phyloP scores from a whole-genome alignment of 2,888 invertebrate genomes.

The Minunthozetes semirufus region DNA sequence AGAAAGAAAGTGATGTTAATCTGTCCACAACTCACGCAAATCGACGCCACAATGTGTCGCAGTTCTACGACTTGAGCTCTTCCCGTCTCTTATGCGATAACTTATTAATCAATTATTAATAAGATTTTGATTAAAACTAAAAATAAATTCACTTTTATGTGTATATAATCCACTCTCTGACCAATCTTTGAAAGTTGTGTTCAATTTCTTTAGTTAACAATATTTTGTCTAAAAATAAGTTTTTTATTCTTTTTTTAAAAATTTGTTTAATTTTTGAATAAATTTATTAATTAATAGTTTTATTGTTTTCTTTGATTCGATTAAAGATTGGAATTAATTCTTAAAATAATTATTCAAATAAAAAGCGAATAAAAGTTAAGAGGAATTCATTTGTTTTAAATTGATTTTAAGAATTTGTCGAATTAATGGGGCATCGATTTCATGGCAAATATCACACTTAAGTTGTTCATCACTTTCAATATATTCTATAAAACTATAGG shows the following conservation, averaged over 20 bases:
- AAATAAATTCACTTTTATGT: too few relatives aligned
- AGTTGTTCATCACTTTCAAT: neutral
- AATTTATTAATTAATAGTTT: too few relatives aligned
- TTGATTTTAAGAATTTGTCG: slow-evolving; percentile 25
- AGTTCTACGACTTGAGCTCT: slow-evolving; percentile 43
- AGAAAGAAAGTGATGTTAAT: slow-evolving; percentile 80
- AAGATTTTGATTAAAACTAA: too few relatives aligned
- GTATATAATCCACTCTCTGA: too few relatives aligned
- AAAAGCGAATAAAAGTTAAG: too few relatives aligned
- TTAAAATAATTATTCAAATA: too few relatives aligned
- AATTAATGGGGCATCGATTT: slow-evolving; percentile 28
- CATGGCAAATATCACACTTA: slow-evolving; percentile 5
- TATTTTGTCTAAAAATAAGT: too few relatives aligned
- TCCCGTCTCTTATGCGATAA: neutral
- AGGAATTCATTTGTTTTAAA: neutral
- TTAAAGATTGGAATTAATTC: too few relatives aligned
- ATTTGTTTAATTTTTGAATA: neutral
- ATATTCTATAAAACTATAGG: slow-evolving; percentile 62
- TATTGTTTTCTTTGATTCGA: too few relatives aligned
- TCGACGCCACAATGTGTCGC: slow-evolving; percentile 89
- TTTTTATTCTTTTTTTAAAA: too few relatives aligned
- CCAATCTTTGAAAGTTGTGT: too few relatives aligned
- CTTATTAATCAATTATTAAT: neutral
- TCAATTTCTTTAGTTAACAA: too few relatives aligned
- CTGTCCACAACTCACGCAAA: slow-evolving; percentile 77